These are phyloP conservation scores for Ruditapes philippinarum DNA, from an alignment of 1,140 invertebrate species.

Conservation along the genomic window DNA sequence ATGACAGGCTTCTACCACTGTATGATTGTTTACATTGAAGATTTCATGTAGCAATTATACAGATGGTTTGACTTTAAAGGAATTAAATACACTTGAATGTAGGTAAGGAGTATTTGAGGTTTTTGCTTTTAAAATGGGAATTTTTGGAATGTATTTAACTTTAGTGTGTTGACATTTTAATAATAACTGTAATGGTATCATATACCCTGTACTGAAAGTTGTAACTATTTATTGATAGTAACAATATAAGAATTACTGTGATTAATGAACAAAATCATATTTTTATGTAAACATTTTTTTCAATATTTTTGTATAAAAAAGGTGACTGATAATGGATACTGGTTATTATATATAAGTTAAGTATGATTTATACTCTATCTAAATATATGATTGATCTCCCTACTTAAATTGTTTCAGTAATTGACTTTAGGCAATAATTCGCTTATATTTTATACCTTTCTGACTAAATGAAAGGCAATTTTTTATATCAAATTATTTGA, in stretches of 20 bases:
- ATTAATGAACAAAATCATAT: no score
- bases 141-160: neutral
- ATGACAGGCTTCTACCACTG: neutral
- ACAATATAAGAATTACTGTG: no score
- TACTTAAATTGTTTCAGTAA: neutral
- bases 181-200: no score
- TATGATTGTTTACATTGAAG: conserved; percentile 13
- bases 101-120: neutral
- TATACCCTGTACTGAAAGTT: no score
- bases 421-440: neutral
- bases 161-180: neutral
- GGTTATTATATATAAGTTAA: no score
- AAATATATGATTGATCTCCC: neutral
- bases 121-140: neutral
- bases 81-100: conserved; percentile 1
- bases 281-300: no score
- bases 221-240: no score
- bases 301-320: no score
- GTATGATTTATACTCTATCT: no score
- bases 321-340: no score
- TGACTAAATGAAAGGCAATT: neutral
- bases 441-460: neutral
- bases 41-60: neutral
- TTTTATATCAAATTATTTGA: neutral
- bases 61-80: conserved; percentile 15